Conservation (phyloP, 2,113 vertebrate species). For the Calyptommatus sinebrachiatus region DNA sequence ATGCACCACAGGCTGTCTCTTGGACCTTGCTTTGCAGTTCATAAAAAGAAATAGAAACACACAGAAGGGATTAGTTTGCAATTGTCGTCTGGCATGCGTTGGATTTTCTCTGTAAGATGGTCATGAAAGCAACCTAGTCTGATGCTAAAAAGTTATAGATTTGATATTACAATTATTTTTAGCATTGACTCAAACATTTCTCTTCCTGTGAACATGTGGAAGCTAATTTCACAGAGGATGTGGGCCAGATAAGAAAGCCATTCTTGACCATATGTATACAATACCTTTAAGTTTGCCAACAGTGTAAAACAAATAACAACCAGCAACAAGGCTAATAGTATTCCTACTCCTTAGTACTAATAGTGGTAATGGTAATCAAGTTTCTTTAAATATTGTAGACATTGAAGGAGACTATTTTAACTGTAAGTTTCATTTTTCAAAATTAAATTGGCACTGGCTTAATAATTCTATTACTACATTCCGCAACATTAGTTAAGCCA, state of each 20-base stretch:
- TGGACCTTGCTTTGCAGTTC: conserved; percentile 63
- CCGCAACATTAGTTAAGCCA: not conserved
- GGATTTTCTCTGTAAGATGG: conserved; percentile 64
- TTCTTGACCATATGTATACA: not conserved
- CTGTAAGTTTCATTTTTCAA: not conserved
- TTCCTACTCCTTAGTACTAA: not conserved
- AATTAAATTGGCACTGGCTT: conserved; percentile 6
- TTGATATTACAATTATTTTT: conserved; percentile 49
- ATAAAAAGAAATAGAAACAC: conserved; percentile 62
- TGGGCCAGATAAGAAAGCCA: conserved; percentile 40
- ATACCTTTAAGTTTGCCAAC: conserved; percentile 7
- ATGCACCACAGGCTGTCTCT: conserved; percentile 62
- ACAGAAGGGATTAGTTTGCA: conserved; percentile 75
- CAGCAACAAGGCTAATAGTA: not conserved
- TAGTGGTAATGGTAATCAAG: not conserved
- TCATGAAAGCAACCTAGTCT: conserved; percentile 36
- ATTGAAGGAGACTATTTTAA: conserved; percentile 16
- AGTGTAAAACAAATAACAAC: conserved; percentile 19
- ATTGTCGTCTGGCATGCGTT: conserved; percentile 73
- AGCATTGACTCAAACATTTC: conserved; percentile 49
- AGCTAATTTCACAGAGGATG: conserved; percentile 39
- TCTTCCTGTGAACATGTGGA: conserved; percentile 27
- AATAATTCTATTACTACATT: not conserved
- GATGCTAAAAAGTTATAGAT: conserved; percentile 50
- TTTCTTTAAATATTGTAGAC: conserved; percentile 12